Base-by-base conservation (phyloP, 1,140 invertebrate species). In the Matsumurasca onukii region DNA sequence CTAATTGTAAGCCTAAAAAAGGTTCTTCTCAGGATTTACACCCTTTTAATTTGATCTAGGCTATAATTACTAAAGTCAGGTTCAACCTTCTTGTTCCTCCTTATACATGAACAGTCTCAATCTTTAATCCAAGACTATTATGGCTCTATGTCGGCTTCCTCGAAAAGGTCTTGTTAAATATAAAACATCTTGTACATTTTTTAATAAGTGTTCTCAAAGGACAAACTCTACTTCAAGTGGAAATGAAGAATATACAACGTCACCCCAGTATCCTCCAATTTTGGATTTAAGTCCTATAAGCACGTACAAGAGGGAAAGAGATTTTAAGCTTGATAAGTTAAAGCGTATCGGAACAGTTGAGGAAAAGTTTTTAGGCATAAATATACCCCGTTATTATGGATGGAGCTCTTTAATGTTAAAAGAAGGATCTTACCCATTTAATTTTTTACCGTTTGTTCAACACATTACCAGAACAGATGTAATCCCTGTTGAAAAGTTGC, bases 331-430 rank as follows among this genome's bases (percentile, higher is more conserved):
- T 51, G 69, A 73, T n/a, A 73, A 66, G 73, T 85, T 93, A 25
- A 83, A 85, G 73, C 75, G 80, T 5, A 71, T 91, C 39, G 81
- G 86, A 55, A 91, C 90, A 0, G 83, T 92, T 0, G 92, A 94
- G 79, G 90, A 93, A 79, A 95, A 95, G 77, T 81, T 91, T 65
- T 86, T 91, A 52, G 89, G 89, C 74, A 67, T 92, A 2, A 93
- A 92, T 76, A 88, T 94, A 85, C 88, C 89, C 3, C 83, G 84
- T 59, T 92, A 89, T 77, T 94, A 92, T 78, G 91, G 92, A 5
- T 94, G 85, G 82, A 84, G 83, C 71, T 84, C 82, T 30, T 75
- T 87, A 25, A 79, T 86, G 69, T 75, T 94, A 3, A 76, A 81
- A 0, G 88, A 92, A 75, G 76, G 82, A 57, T 55, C 71, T 24